Conservation (phyloP, 2,888 invertebrate genomes). For the Parapristionchus giblindavisi region DNA sequence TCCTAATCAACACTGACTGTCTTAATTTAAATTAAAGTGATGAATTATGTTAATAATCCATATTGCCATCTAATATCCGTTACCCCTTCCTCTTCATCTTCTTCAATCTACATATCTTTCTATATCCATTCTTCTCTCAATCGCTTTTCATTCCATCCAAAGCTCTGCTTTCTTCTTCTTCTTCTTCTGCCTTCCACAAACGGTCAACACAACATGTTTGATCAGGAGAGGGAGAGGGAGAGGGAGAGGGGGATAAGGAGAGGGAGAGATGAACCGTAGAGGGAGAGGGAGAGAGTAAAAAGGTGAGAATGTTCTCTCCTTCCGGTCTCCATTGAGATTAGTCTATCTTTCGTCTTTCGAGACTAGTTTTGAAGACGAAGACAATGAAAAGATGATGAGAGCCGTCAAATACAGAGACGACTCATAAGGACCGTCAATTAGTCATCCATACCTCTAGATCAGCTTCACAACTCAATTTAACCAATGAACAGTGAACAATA, state of each 20-base stretch:
- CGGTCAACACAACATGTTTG: neutral
- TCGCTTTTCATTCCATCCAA: too few species aligned
- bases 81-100: too few species aligned
- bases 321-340: too few species aligned
- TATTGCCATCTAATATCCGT: too few species aligned
- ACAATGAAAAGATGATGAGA: neutral
- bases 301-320: neutral
- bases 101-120: too few species aligned
- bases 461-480: slow-evolving; percentile 67
- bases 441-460: slow-evolving; percentile 56
- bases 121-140: too few species aligned
- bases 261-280: neutral
- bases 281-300: neutral
- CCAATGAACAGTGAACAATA: slow-evolving; percentile 66
- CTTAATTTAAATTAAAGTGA: too few species aligned
- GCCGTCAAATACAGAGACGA: neutral
- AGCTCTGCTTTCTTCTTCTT: too few species aligned
- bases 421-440: neutral
- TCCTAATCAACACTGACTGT: too few species aligned
- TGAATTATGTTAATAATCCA: too few species aligned
- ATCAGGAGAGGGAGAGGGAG: neutral
- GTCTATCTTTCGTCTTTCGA: too few species aligned
- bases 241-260: neutral
- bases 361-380: neutral
- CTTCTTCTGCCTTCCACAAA: neutral